phyloP scores from a whole-genome alignment of 2,888 invertebrate genomes.

The Philhelius pedissequus region DNA sequence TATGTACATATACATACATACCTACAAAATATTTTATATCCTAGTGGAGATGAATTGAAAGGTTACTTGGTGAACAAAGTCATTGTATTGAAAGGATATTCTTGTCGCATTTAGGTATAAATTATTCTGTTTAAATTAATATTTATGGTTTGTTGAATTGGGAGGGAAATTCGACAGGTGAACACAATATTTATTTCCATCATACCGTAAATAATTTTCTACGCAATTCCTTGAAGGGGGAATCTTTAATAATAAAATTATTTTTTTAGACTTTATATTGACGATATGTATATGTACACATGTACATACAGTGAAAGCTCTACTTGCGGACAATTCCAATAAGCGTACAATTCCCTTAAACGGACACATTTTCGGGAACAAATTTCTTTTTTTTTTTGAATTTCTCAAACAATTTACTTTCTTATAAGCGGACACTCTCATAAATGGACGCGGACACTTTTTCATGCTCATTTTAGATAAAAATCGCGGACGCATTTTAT shows the following conservation, averaged over 20 bases:
- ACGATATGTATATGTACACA: no score
- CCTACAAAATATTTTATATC: background rate
- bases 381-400: no score
- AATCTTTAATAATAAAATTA: background rate
- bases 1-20: no score
- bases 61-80: background rate
- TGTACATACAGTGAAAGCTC: no score
- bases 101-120: background rate
- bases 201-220: background rate
- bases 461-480: no score
- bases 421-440: no score
- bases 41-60: background rate
- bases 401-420: no score
- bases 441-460: no score
- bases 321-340: no score
- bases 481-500: no score
- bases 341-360: no score
- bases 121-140: slow-evolving; percentile 32
- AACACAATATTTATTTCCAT: slow-evolving; percentile 35
- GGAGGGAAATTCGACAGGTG: slow-evolving; percentile 60
- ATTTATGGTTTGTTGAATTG: slow-evolving; percentile 49
- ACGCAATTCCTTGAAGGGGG: background rate
- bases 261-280: background rate
- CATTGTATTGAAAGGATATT: slow-evolving; percentile 9
- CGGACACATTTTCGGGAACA: no score